Percentiles rank a stretch among this genome's conserved stretches.
Evolutionary conservation across 2,797 vertebrate genomes (phyloP).

Genomic region (Sebastiscus albofasciatus): DNA sequence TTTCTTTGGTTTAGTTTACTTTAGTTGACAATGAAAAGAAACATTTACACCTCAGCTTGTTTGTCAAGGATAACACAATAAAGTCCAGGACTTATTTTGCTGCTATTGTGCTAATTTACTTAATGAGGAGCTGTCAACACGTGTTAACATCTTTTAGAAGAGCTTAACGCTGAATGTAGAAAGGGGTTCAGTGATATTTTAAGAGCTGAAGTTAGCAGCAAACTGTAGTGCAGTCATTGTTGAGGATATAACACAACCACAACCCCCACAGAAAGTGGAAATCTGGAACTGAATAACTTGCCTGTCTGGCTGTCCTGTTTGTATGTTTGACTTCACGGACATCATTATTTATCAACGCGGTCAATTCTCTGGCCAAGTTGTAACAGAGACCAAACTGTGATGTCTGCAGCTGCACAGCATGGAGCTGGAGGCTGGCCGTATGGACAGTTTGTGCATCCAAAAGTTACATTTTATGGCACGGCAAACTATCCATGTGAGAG

Average conservation of each 20-base stretch:
- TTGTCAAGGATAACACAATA: conserved; percentile 8
- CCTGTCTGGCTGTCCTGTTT: background rate
- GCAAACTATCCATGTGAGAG: background rate
- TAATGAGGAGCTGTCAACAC: background rate
- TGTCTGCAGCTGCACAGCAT: conserved; percentile 8
- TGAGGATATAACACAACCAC: background rate
- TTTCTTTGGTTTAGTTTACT: conserved; percentile 4
- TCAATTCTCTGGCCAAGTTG: background rate
- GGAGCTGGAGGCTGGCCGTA: background rate
- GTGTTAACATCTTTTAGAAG: conserved; percentile 1
- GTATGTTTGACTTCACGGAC: background rate
- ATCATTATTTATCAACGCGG: background rate
- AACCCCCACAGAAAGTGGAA: background rate
- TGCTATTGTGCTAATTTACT: background rate
- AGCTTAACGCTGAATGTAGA: background rate
- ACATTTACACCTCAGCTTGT: background rate
- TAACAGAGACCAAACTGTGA: background rate
- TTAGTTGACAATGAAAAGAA: background rate
- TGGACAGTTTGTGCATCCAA: background rate
- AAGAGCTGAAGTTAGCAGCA: background rate
- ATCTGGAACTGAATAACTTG: background rate
- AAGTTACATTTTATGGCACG: background rate
- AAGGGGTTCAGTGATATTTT: background rate
- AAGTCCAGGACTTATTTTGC: background rate
- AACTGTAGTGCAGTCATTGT: conserved; percentile 1